Base-by-base conservation (phyloP, 2,888 invertebrate species). In the Seira musarum region DNA sequence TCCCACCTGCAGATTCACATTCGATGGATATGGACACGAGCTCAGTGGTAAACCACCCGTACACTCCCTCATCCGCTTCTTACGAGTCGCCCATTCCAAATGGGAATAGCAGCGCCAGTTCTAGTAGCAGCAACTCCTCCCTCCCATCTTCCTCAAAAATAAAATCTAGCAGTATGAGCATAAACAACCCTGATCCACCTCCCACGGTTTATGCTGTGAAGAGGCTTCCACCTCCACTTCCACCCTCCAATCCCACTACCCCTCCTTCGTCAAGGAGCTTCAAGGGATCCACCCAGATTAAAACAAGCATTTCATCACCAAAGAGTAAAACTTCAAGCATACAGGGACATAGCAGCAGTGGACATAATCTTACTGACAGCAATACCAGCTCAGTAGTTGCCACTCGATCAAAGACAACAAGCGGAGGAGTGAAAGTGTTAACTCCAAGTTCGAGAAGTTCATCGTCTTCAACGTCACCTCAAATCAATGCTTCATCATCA, bases 161-260 rank as follows among this genome's bases (percentile, higher is more conserved):
- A 24, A 65, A 71, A 60, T 35, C 66, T 46, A 15, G 10, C 49
- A 60, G 6, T 63, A 19, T 24, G 25, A 64, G 2, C 25, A n/a
- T 24, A 24, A n/a, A 22, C 2, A 1, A 22, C 2, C 64, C 17
- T 25, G 25, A 64, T 64, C 2, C 63, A 53, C 49, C 65, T 6
- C 53, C 77, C 1, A 78, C 78, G 6, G 79, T 82, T 5, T 82
- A 80, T 25, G 82, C 82, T n/a, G 82, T 82, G 2, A 82, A 82
- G 76, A n/a, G 80, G 17, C 35, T 82, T 24, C 82, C 82, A 3
- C 72, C 73, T 19, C 78, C 67, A 1, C 30, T 78, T 63, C 67
- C 78, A 40, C 77, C 76, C 0, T 69, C 71, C 30, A 21, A n/a
- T 25, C 67, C 64, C n/a, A 46, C 76, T 10, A 65, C 71, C 21